These are phyloP conservation scores for Carettochelys insculpta DNA, from an alignment of 2,113 vertebrate genomes.

Conservation along the genomic window DNA sequence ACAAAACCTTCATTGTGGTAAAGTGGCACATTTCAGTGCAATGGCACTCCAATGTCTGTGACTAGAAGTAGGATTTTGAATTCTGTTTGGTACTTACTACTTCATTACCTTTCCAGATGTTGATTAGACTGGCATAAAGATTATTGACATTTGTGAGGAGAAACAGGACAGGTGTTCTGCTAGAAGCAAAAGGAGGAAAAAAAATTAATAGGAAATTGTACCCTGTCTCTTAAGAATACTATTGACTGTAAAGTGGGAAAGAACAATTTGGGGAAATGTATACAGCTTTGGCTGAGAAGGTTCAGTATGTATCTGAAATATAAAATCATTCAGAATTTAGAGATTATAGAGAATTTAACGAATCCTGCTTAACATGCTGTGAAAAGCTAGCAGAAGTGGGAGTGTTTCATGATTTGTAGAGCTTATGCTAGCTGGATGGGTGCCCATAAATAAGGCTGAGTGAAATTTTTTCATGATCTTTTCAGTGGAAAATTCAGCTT, in stretches of 20 bases:
- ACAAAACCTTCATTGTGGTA: rapidly evolving
- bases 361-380: not conserved
- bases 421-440: not conserved
- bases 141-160: rapidly evolving
- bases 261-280: not conserved
- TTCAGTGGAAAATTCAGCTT: not conserved
- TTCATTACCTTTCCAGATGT: not conserved
- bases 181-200: not conserved
- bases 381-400: not conserved
- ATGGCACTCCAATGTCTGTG: not conserved
- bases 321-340: not conserved
- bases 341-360: too few species aligned
- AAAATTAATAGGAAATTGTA: rapidly evolving
- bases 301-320: rapidly evolving
- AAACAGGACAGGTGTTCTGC: not conserved
- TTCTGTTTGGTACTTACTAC: not conserved
- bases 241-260: not conserved
- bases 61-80: not conserved
- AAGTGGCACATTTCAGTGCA: rapidly evolving
- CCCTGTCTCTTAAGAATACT: not conserved
- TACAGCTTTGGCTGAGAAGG: not conserved
- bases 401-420: not conserved
- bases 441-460: not conserved
- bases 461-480: not conserved
- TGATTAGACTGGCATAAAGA: not conserved